Evolutionary conservation across 2,797 vertebrate species (phyloP).

Genomic region (Poecile montanus): DNA sequence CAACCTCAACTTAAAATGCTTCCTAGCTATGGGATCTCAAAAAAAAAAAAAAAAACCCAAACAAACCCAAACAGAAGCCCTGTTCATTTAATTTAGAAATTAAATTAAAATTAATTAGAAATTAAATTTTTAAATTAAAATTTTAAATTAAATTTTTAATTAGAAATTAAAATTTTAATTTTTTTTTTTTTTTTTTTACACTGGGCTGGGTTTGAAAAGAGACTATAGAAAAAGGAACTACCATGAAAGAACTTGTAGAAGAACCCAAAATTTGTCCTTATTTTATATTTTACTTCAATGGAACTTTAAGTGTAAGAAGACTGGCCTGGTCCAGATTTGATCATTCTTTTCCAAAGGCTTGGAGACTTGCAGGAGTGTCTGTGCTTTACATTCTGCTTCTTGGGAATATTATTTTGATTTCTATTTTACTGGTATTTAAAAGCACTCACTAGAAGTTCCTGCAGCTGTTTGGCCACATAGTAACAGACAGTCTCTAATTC

Average conservation of each 20-base stretch:
- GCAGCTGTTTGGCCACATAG: slow-evolving; percentile 38
- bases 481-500: slow-evolving; percentile 37
- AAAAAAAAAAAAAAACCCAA: neutral
- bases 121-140: too few species aligned
- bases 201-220: neutral
- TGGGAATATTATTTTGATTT: slow-evolving; percentile 5
- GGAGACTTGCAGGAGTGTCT: neutral
- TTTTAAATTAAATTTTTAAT: neutral
- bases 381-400: neutral
- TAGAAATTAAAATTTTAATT: neutral
- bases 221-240: neutral
- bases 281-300: neutral
- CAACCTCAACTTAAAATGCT: neutral
- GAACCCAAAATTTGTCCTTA: neutral
- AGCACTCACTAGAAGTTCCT: slow-evolving; percentile 8
- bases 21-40: neutral
- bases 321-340: neutral
- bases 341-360: neutral
- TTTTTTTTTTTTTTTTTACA: neutral
- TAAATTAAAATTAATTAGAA: too few species aligned
- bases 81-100: neutral
- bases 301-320: neutral
- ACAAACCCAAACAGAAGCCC: neutral
- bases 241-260: neutral
- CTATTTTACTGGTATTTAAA: slow-evolving; percentile 29